Evolutionary conservation across 1,140 invertebrate genomes (phyloP).

Genomic region (Drosophila quadrilineata): DNA sequence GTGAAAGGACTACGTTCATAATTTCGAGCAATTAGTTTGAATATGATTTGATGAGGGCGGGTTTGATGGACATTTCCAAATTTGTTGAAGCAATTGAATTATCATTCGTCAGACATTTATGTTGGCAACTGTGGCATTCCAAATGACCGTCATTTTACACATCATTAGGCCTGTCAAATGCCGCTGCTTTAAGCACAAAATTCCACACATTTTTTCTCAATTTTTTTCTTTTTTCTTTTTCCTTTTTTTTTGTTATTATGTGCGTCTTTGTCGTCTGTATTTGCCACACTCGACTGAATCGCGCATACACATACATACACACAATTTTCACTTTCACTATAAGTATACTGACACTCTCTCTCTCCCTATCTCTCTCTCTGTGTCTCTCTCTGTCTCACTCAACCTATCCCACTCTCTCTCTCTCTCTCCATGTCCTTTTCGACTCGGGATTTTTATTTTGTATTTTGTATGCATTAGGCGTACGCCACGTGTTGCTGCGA

Average conservation of each 20-base stretch:
- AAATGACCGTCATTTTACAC: conserved; percentile 68
- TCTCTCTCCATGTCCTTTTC: not conserved
- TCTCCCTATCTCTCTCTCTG: conserved; percentile 8
- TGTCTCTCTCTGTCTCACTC: not conserved
- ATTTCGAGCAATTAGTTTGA: conserved; percentile 8
- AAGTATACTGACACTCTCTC: conserved; percentile 2
- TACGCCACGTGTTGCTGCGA: conserved; percentile 44
- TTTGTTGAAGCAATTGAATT: conserved; percentile 30
- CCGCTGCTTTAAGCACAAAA: conserved; percentile 14
- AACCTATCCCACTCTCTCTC: conserved; percentile 6
- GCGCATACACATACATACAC: too few species aligned
- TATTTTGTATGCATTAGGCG: conserved; percentile 44
- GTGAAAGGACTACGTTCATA: too few species aligned
- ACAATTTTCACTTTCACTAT: conserved; percentile 34
- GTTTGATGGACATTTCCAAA: conserved; percentile 7
- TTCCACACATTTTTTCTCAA: too few species aligned
- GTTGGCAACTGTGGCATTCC: too few species aligned
- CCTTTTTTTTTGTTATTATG: conserved; percentile 5
- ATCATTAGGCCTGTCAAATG: conserved; percentile 65
- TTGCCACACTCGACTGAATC: conserved; percentile 39
- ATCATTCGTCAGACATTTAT: conserved; percentile 51
- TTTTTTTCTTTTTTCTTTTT: too few species aligned
- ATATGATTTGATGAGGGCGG: too few species aligned
- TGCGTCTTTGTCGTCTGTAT: conserved; percentile 18
- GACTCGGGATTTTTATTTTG: not conserved